phyloP scores from a whole-genome alignment of 1,140 invertebrate genomes.

The Neotoxoptera formosana region DNA sequence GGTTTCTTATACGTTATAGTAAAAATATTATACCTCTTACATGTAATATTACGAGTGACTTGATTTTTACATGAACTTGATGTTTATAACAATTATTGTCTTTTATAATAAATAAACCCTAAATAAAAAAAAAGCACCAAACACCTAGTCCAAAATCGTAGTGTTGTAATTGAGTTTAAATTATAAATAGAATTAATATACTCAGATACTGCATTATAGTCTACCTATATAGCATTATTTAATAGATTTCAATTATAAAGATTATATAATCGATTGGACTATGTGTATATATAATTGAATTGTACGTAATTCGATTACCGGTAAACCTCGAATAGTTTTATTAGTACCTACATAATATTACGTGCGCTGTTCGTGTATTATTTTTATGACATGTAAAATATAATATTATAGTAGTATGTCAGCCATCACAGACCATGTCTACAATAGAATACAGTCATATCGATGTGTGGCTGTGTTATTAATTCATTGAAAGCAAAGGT shows the following conservation, averaged over 20 bases:
- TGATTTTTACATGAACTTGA: background rate
- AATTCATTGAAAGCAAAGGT: background rate
- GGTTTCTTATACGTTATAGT: background rate
- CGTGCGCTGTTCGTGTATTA: background rate
- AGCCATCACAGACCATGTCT: background rate
- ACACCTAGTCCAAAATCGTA: background rate
- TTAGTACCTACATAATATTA: background rate
- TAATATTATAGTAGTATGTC: background rate
- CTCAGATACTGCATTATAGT: background rate
- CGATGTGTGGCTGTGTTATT: background rate
- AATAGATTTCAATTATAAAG: conserved; percentile 4
- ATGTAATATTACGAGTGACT: background rate
- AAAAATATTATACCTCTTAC: background rate
- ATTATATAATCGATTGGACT: conserved; percentile 1
- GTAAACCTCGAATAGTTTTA: background rate
- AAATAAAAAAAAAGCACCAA: background rate
- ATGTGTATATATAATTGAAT: conserved; percentile 24
- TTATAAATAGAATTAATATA: conserved; percentile 6
- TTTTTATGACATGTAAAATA: background rate
- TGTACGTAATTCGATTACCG: background rate
- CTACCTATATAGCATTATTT: background rate
- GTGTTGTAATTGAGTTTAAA: background rate
- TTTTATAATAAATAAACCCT: background rate
- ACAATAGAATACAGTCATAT: background rate
- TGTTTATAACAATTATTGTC: too few species aligned